Evolutionary conservation across 2,888 invertebrate genomes (phyloP), one percentile per base, ranked within the genome.

Genomic region (Eugnorisma glareosa): DNA sequence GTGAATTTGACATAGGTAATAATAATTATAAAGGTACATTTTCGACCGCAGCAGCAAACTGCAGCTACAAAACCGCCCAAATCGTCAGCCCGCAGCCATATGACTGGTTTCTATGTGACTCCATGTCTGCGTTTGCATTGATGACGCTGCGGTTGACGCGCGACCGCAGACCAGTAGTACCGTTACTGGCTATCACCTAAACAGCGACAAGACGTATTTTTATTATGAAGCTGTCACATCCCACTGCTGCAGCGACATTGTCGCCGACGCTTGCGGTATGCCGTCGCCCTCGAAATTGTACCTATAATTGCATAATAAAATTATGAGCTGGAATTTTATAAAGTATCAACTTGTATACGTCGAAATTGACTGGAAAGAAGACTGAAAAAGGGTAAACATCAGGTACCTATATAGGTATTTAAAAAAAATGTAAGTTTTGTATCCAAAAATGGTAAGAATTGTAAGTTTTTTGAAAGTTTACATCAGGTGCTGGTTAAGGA

Each of bases 321-420:
- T 37, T 63, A 45, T 63, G n/a, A 18, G 15, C 28, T 21, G 13
- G 31, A 63, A 73, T 54, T 64, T 57, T 48, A 18, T 57, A 57
- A 40, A 80, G 48, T 18, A 11, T 40, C 35, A 24, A 35, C 8
- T 54, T 40, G 31, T 31, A n/a, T 43, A 31, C 7, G 43, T 74
- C 11, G 21, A 54, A 43, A 48, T 35, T 75, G 54, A 57, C 37
- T 81, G 54, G 64, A 11, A 15, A 31, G 37, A 78, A 78, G 82
- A 81, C 78, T 78, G 78, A 57, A 66, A 28, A 24, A 1, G 37
- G 45, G n/a, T 45, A 37, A 51, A 80, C 72, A 80, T 72, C 73
- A 6, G 51, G n/a, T 51, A 11, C 45, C n/a, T n/a, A n/a, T n/a
- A n/a, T 45, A 51, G 10, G 18, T 77, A 51, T 77, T 40, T 61